Base-by-base conservation (phyloP, 2,797 vertebrate species). In the Falco cherrug region DNA sequence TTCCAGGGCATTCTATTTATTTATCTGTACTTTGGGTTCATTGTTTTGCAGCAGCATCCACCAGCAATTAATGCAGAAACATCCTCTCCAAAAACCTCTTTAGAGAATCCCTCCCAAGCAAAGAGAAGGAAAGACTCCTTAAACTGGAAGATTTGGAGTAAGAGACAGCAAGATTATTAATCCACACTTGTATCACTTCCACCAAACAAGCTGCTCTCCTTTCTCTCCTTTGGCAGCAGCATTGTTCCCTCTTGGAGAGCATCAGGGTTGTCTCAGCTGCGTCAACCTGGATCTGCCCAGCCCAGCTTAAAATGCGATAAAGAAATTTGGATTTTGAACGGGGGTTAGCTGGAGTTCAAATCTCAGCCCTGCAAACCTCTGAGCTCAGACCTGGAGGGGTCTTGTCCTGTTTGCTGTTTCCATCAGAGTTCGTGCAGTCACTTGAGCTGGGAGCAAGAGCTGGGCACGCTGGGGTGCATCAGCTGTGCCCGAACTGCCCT, bases 301-400 rank as follows among this genome's bases (percentile, higher is more conserved):
- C 61, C 8, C 33, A 60, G 53, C 60, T 85, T 86, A 43, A 87
- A 93, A 75, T 3, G 41, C n/a, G 37, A 89, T 64, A 57, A 90
- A 87, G 31, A 78, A 59, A 87, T 87, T 39, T 74, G 71, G 68
- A 75, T 83, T 96, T 91, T 50, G 22, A 53, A 6, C 45, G 19
- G 43, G 25, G 87, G 75, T 87, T 94, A 93, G n/a, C 68, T 80
- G 33, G n/a, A 93, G 89, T 89, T 96, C 91, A 92, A 64, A 80
- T 75, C 81, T 95, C 93, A 80, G 82, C 68, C 78, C 47, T 93
- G 64, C 60, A 87, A 83, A 83, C 21, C 53, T 93, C 35, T 75
- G n/a, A 80, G 35, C 13, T 92, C 45, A 60, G 5, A 25, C 57
- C 60, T 56, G 4, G 1, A 29, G 64, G 84, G 78, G 75, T 85